Percentiles rank a stretch among this genome's conserved stretches.
Evolutionary conservation across 2,113 vertebrate species (phyloP).

Genomic region (Sminthopsis crassicaudata): DNA sequence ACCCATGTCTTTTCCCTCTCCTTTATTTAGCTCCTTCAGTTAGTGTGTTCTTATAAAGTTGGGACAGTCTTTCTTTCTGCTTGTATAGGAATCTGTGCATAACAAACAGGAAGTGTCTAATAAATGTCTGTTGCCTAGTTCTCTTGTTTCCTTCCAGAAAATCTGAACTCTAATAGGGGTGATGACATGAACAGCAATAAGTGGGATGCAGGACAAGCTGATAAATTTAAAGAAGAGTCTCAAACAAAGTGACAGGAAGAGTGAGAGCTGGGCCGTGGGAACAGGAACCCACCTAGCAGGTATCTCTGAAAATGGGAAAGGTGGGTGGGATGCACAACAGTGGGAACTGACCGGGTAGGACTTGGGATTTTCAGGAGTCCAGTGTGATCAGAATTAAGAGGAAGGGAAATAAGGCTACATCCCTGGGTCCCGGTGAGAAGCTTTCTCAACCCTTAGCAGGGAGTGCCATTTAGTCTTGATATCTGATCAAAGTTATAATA

Average conservation of each 20-base stretch:
- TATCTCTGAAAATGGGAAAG: too few species aligned
- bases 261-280: background rate
- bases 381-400: background rate
- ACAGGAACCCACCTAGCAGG: too few species aligned
- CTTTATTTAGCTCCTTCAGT: background rate
- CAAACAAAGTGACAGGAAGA: background rate
- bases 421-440: background rate
- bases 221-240: background rate
- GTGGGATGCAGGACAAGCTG: background rate
- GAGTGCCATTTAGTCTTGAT: too few species aligned
- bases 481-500: background rate
- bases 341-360: background rate
- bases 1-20: background rate
- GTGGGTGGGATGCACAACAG: too few species aligned
- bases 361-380: background rate
- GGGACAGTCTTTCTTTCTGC: background rate
- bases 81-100: background rate
- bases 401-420: background rate
- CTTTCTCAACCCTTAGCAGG: background rate
- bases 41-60: background rate
- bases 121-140: background rate
- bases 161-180: background rate
- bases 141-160: background rate
- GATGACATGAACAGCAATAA: too few species aligned
- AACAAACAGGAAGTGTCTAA: background rate